A percentile compares a stretch with the other conserved stretches of the same genome.
Conservation (phyloP, 2,888 invertebrate species). For the Drosophila rubida region DNA sequence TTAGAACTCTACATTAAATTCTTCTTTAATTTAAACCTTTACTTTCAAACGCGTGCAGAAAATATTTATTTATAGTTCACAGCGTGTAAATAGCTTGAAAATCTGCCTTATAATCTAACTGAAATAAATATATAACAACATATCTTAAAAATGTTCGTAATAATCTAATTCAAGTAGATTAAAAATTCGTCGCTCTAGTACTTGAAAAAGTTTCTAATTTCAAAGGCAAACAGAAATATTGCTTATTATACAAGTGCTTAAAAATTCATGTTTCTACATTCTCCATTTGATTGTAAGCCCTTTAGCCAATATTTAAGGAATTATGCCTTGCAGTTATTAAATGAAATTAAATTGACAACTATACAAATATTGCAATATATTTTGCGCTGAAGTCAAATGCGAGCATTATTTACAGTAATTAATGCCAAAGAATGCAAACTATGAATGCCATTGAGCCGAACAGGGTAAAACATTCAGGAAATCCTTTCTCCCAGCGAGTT, state of each 20-base stretch:
- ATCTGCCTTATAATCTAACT: too few relatives aligned
- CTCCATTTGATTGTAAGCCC: not conserved
- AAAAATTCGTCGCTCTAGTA: not conserved
- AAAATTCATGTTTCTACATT: too few relatives aligned
- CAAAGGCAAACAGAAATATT: not conserved
- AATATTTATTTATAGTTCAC: too few relatives aligned
- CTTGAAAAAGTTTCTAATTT: not conserved
- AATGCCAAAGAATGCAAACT: not conserved
- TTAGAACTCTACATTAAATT: too few relatives aligned
- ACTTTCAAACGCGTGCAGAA: too few relatives aligned
- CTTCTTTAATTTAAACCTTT: too few relatives aligned
- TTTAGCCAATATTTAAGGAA: not conserved
- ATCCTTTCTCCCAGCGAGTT: constrained; percentile 8
- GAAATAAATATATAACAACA: too few relatives aligned
- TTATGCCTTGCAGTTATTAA: not conserved
- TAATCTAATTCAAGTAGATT: not conserved
- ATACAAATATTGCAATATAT: not conserved
- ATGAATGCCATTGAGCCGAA: not conserved
- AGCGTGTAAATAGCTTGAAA: too few relatives aligned
- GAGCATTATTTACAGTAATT: constrained; percentile 8
- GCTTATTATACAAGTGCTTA: not conserved
- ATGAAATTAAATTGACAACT: not conserved
- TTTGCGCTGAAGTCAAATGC: not conserved
- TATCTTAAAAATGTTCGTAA: not conserved
- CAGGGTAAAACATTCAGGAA: constrained; percentile 6